Evolutionary conservation across 2,888 invertebrate genomes (phyloP).

Genomic region (Nymphalis c-album): DNA sequence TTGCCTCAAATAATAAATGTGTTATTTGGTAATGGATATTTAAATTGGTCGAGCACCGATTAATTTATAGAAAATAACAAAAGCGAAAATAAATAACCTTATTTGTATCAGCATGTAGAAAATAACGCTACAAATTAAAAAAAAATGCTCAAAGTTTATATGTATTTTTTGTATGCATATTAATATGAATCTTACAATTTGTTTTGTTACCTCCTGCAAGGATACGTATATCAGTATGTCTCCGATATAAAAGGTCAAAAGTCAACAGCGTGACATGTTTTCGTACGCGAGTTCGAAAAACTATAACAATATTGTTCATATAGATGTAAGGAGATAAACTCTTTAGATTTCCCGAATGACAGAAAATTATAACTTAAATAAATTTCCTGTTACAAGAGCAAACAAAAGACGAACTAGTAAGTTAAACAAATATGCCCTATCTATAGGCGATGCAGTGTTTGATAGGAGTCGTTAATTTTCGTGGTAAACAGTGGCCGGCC

Average conservation of each 20-base stretch:
- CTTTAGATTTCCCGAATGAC: conserved; percentile 68
- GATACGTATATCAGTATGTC: neutral
- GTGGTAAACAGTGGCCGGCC: conserved; percentile 53
- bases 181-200: neutral
- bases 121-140: too few relatives aligned
- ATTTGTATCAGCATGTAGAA: neutral
- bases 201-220: neutral
- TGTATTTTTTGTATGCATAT: too few relatives aligned
- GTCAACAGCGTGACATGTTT: conserved; percentile 59
- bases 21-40: too few relatives aligned
- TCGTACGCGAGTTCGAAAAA: conserved; percentile 48
- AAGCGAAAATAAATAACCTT: too few relatives aligned
- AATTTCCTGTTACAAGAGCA: conserved; percentile 76
- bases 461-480: conserved; percentile 73
- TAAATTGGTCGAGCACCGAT: too few relatives aligned
- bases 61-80: too few relatives aligned
- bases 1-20: too few relatives aligned
- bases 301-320: conserved; percentile 47
- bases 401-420: conserved; percentile 71
- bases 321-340: conserved; percentile 52
- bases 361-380: conserved; percentile 79
- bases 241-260: conserved; percentile 49
- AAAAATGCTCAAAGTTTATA: neutral
- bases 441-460: conserved; percentile 72
- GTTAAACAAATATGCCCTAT: conserved; percentile 67